A percentile compares a stretch with the other conserved stretches of the same genome.
Conservation (phyloP, 37 sponge, comb jelly and placozoan species). For the Chondrilla cf. caribensis region DNA sequence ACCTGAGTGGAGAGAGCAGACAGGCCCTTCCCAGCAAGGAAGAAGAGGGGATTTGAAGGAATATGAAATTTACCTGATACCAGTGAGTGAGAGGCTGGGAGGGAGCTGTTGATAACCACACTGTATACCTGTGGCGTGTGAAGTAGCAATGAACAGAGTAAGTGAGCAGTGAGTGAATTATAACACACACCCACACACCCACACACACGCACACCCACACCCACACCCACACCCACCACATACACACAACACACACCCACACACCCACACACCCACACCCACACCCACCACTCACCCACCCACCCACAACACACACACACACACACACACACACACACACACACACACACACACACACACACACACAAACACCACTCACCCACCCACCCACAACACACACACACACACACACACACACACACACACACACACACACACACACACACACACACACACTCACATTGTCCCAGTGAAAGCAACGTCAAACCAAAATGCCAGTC, state of each 20-base stretch:
- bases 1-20: slow-evolving; percentile 42
- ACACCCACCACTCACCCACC: neutral
- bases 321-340: slow-evolving; percentile 6
- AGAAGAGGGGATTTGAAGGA: neutral
- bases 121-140: slow-evolving; percentile 42
- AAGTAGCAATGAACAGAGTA: neutral
- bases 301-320: slow-evolving; percentile 17
- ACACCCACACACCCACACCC: slow-evolving; percentile 10
- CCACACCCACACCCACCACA: no score
- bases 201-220: neutral
- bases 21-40: neutral
- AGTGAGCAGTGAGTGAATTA: no score
- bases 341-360: slow-evolving; percentile 23
- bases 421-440: no score
- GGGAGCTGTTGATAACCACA: slow-evolving; percentile 96
- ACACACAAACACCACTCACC: neutral
- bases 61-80: slow-evolving; percentile 80
- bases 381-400: no score
- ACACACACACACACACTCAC: slow-evolving; percentile 37
- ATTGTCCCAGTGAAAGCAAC: slow-evolving; percentile 87
- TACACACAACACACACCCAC: neutral
- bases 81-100: slow-evolving; percentile 98
- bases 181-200: no score
- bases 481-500: slow-evolving; percentile 99
- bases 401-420: no score